Evolutionary conservation across 1,140 invertebrate species (phyloP).

Genomic region (Dryas iulia): DNA sequence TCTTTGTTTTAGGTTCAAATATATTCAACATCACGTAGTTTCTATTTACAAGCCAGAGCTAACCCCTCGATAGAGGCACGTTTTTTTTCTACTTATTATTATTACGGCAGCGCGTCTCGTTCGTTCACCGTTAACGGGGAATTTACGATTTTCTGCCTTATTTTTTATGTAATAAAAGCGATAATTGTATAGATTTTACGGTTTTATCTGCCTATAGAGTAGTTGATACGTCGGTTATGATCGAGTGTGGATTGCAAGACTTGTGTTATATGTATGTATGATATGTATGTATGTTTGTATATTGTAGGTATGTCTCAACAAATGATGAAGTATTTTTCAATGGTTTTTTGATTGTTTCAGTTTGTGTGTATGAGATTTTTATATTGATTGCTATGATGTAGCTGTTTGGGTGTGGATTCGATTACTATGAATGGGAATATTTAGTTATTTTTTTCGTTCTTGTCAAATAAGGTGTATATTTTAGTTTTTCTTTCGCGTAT

Average conservation of each 20-base stretch:
- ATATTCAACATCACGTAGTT: slow-evolving; percentile 19
- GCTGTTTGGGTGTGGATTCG: no score
- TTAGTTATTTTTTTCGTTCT: no score
- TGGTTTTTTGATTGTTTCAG: not conserved
- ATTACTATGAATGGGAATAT: no score
- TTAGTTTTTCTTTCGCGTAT: no score
- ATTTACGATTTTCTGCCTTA: not conserved
- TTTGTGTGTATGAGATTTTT: not conserved
- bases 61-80: slow-evolving; percentile 58
- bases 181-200: not conserved
- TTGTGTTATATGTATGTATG: not conserved
- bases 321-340: not conserved
- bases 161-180: not conserved
- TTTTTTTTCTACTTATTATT: slow-evolving; percentile 74
- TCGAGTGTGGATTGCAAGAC: not conserved
- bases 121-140: not conserved
- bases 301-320: not conserved
- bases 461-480: no score
- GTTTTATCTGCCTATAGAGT: not conserved
- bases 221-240: not conserved
- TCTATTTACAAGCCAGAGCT: slow-evolving; percentile 66
- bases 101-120: slow-evolving; percentile 52
- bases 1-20: not conserved
- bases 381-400: no score
- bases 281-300: not conserved